Conservation (phyloP, 2,113 vertebrate species). For the Oncorhynchus keta region DNA sequence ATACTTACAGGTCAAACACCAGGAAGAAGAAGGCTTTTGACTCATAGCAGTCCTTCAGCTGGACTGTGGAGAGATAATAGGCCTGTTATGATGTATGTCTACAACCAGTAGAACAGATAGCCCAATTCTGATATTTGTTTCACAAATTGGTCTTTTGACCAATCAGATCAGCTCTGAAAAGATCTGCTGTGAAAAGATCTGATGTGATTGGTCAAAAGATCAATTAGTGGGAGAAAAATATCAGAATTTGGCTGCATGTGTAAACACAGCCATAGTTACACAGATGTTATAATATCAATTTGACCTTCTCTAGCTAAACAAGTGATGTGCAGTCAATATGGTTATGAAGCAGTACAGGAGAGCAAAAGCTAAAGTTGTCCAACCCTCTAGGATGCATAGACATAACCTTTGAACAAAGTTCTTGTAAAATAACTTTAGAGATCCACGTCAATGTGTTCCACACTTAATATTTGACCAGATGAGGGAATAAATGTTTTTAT, state of each 20-base stretch:
- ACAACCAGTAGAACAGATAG: neutral
- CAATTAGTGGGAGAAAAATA: no score
- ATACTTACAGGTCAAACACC: conserved; percentile 96
- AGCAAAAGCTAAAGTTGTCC: neutral
- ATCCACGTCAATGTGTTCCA: neutral
- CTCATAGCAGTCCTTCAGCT: conserved; percentile 94
- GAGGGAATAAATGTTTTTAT: neutral
- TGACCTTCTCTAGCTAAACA: neutral
- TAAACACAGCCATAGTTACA: neutral
- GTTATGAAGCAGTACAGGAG: neutral
- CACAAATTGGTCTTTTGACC: no score
- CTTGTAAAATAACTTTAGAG: neutral
- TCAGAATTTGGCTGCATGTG: no score
- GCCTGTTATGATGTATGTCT: neutral
- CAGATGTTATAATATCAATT: neutral
- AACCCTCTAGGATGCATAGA: neutral
- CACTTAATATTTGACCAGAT: neutral
- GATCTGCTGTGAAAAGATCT: no score
- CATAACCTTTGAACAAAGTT: neutral
- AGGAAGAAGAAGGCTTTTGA: conserved; percentile 95
- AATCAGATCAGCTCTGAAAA: no score
- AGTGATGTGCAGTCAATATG: neutral
- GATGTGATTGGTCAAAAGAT: no score
- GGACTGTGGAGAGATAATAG: conserved; percentile 78
- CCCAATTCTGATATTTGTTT: no score